phyloP scores from a whole-genome alignment of 2,888 invertebrate species.

The Leptarthrus brevirostris region DNA sequence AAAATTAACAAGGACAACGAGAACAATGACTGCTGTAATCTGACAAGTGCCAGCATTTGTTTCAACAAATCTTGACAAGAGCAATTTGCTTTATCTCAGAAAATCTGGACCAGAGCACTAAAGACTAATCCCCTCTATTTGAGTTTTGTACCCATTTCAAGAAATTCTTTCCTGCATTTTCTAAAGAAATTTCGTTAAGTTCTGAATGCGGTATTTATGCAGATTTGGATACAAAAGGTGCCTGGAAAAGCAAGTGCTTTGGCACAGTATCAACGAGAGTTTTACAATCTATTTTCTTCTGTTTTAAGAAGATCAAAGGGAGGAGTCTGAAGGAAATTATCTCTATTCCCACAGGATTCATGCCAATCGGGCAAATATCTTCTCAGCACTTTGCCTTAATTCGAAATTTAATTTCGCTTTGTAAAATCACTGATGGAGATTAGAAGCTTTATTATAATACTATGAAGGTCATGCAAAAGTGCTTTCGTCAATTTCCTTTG shows the following conservation, averaged over 20 bases:
- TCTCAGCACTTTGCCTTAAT: slow-evolving; percentile 3
- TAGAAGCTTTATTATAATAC: background rate
- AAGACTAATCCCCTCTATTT: background rate
- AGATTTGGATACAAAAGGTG: slow-evolving; percentile 33
- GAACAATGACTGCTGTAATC: slow-evolving; percentile 35
- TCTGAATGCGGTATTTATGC: slow-evolving; percentile 19
- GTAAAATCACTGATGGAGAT: background rate
- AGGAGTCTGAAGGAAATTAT: background rate
- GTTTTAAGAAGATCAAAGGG: background rate
- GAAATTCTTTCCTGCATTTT: slow-evolving; percentile 12
- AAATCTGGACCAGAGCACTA: background rate
- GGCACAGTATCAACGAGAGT: slow-evolving; percentile 30
- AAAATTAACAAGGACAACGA: slow-evolving; percentile 38
- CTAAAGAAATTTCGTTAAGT: slow-evolving; percentile 6
- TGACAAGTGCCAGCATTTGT: slow-evolving; percentile 42
- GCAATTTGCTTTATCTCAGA: slow-evolving; percentile 32
- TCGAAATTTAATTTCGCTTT: slow-evolving; percentile 8
- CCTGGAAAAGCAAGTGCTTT: slow-evolving; percentile 1
- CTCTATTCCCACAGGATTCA: background rate
- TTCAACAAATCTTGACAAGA: slow-evolving; percentile 29
- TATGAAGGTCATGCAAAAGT: background rate
- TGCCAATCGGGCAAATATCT: slow-evolving; percentile 18
- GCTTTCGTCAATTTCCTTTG: background rate
- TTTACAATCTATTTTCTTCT: slow-evolving; percentile 26
- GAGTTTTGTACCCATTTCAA: background rate